Evolutionary conservation across 2,888 invertebrate genomes (phyloP), one percentile per base, ranked within the genome.

Genomic region (Lochmaea crataegi): DNA sequence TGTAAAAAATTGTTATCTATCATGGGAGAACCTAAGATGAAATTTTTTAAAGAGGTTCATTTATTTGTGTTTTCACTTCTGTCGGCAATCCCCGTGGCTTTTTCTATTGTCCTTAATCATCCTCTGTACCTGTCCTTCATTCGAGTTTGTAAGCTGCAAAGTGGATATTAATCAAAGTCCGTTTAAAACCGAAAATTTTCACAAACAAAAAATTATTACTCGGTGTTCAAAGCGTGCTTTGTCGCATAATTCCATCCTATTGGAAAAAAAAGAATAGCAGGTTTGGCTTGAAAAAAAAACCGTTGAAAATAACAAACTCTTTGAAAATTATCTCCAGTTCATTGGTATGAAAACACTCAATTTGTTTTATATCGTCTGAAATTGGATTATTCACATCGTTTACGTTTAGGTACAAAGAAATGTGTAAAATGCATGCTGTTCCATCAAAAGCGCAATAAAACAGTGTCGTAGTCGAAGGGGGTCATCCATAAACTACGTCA

Each of bases 301-400:
- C n/a, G 53, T 69, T 69, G 63, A 42, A 69, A 69, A 64, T 64
- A 63, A 63, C 68, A 53, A 63, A 41, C 64, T 63, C 69, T 69
- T 69, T 69, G 69, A 69, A 69, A 69, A 69, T 69, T 69, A 69
- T 42, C 68, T 69, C 41, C 69, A 42, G 69, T 63, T 69, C 69
- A 57, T 69, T 45, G 69, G 56, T 63, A 69, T 45, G 69, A 64
- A 69, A 69, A 69, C 69, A 64, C 68, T 68, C 63, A 56, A 63
- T 69, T 69, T 63, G 68, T 68, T 69, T 63, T 64, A 69, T 56
- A 63, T 32, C 48, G 26, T 18, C 41, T 42, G 56, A 32, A 69
- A 69, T 69, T 26, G 48, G 53, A 69, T 69, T 56, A 64, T 64
- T 22, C 64, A 48, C 53, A 38, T 69, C 64, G 53, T 42, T 69